These are phyloP conservation scores for Kryptolebias marmoratus DNA, from an alignment of 2,113 vertebrate species.

Conservation along the genomic window DNA sequence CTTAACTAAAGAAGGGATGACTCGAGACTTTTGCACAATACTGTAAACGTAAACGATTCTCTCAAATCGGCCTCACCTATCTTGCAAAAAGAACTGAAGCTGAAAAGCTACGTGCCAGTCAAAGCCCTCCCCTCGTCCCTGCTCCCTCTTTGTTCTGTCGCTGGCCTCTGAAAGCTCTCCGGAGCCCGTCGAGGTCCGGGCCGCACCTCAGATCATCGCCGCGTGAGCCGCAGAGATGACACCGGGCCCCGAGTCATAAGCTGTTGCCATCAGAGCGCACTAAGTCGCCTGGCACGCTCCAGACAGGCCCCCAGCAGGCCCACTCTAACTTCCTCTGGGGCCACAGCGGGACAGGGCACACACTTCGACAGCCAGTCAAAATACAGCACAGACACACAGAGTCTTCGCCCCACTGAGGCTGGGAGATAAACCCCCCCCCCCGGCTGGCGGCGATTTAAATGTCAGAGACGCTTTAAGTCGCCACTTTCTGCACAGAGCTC, in stretches of 20 bases:
- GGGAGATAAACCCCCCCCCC: slow-evolving; percentile 10
- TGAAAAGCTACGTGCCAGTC: neutral
- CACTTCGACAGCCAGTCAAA: slow-evolving; percentile 37
- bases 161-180: slow-evolving; percentile 42
- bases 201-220: slow-evolving; percentile 59
- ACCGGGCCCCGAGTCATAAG: slow-evolving; percentile 70
- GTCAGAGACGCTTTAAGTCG: slow-evolving; percentile 14
- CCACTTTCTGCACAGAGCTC: neutral
- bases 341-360: slow-evolving; percentile 50
- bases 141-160: slow-evolving; percentile 48
- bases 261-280: slow-evolving; percentile 59
- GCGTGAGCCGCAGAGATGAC: slow-evolving; percentile 68
- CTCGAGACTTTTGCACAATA: too few relatives aligned
- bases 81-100: neutral
- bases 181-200: slow-evolving; percentile 57
- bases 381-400: slow-evolving; percentile 32
- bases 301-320: slow-evolving; percentile 60
- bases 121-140: slow-evolving; percentile 16
- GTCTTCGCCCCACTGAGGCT: slow-evolving; percentile 28
- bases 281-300: slow-evolving; percentile 65
- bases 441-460: slow-evolving; percentile 31
- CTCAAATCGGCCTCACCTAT: neutral
- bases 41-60: neutral
- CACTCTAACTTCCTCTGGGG: slow-evolving; percentile 45
- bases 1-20: too few relatives aligned